Evolutionary conservation across 1,140 invertebrate species (phyloP).

Genomic region (Euwallacea similis): DNA sequence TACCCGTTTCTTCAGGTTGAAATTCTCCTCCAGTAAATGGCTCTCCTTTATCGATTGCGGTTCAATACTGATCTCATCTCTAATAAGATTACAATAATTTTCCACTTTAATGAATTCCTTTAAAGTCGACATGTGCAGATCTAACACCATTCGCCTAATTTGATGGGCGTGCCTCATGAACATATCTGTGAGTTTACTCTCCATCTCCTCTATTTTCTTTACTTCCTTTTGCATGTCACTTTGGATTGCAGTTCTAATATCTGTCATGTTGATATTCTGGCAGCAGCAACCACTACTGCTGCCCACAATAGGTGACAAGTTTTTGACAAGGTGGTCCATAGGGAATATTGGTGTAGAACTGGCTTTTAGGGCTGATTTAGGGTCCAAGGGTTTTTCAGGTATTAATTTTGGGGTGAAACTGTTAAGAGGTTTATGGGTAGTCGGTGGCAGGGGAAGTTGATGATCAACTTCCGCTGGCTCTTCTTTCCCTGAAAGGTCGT

Average conservation of each 20-base stretch:
- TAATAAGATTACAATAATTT: slow-evolving; percentile 30
- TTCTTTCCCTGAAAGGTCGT: slow-evolving; percentile 5
- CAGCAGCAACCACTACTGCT: not conserved
- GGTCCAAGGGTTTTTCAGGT: not conserved
- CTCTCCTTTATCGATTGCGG: slow-evolving; percentile 16
- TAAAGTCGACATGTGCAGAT: slow-evolving; percentile 40
- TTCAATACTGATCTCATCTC: slow-evolving; percentile 29
- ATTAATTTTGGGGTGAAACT: slow-evolving; percentile 11
- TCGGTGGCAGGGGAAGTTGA: too few relatives aligned
- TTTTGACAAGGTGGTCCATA: not conserved
- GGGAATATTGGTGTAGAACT: slow-evolving; percentile 14
- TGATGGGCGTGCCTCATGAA: slow-evolving; percentile 25
- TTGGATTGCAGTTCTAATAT: slow-evolving; percentile 4
- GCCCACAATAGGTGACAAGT: slow-evolving; percentile 22
- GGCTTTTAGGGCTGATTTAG: slow-evolving; percentile 2
- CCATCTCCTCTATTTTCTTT: slow-evolving; percentile 31
- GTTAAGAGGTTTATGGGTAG: not conserved
- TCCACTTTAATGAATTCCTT: slow-evolving; percentile 43
- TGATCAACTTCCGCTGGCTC: too few relatives aligned
- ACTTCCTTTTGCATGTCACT: slow-evolving; percentile 14
- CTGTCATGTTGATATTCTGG: not conserved
- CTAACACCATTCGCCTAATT: slow-evolving; percentile 36
- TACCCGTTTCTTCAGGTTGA: slow-evolving; percentile 31
- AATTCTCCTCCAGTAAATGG: slow-evolving; percentile 38
- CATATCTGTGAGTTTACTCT: slow-evolving; percentile 31